Conservation (phyloP, 2,888 invertebrate species). For the Hypomecis atomaria region DNA sequence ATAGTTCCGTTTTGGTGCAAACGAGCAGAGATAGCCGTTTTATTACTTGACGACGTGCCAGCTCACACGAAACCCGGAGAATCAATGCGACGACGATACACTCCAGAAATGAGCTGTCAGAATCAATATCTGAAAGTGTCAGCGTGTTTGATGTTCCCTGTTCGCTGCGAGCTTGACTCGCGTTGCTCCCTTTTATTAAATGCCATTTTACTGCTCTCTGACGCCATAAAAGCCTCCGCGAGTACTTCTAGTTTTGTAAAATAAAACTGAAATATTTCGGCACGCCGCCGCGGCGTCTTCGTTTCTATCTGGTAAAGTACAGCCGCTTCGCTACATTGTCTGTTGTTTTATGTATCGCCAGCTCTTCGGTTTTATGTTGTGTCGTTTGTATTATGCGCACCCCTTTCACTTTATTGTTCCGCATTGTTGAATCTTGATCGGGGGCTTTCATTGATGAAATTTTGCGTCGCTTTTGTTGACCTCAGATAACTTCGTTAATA, state of each 20-base stretch:
- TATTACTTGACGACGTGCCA: constrained; percentile 76
- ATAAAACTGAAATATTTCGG: constrained; percentile 68
- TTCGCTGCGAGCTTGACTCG: constrained; percentile 48
- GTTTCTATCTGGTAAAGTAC: constrained; percentile 62
- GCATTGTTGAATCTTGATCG: constrained; percentile 59
- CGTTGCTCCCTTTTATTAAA: constrained; percentile 62
- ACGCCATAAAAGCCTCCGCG: constrained; percentile 62
- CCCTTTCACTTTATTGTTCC: constrained; percentile 60
- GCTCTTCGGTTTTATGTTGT: constrained; percentile 61
- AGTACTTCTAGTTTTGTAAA: constrained; percentile 66
- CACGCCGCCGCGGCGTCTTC: constrained; percentile 49
- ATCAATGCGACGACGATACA: constrained; percentile 52
- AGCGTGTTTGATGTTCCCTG: constrained; percentile 50
- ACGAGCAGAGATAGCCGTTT: constrained; percentile 75
- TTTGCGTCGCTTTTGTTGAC: constrained; percentile 36
- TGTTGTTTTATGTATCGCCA: constrained; percentile 68
- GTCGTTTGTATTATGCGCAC: constrained; percentile 62
- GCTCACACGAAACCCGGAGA: constrained; percentile 53
- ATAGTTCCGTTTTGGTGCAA: constrained; percentile 68
- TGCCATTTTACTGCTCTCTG: constrained; percentile 60
- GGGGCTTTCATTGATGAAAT: constrained; percentile 48
- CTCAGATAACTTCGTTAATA: constrained; percentile 1
- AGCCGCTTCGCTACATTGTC: constrained; percentile 63
- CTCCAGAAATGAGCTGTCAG: constrained; percentile 53
- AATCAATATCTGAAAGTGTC: constrained; percentile 57